Base-by-base conservation (phyloP, 1,140 invertebrate species). In the Oscheius sp. region DNA sequence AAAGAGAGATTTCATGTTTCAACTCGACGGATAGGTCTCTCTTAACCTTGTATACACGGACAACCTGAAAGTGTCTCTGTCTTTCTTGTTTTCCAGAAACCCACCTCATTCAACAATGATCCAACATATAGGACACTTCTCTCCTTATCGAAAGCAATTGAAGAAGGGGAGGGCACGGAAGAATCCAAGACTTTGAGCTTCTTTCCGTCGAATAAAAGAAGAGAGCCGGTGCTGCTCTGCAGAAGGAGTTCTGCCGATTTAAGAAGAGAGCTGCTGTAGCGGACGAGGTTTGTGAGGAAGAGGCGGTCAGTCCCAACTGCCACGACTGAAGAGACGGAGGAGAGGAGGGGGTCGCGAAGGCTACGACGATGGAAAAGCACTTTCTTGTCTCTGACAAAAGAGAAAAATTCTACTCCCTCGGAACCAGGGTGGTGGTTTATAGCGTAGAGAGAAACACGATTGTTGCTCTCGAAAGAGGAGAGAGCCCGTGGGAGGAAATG, bases 191-290 rank as follows among this genome's bases (percentile, higher is more conserved):
- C 31, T n/a, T 18, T 10, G 23, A 63, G 10, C 36, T 10, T n/a
- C n/a, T 67, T 65, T 3, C 66, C 66, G 38, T 68, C 46, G 26
- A 66, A 68, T 13, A 68, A 31, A 32, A 68, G 66, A 15, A 68
- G 29, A 18, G 66, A 68, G 18, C 66, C 66, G 20, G 63, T 10
- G n/a, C 32, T 64, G 26, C 26, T 66, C 66, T 68, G 66, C 3
- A 68, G 10, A 20, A 42, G 34, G 18, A 68, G 38, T 36, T 68
- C 66, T 13, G 26, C 66, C 3, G n/a, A 66, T 2, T 64, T 34
- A 23, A 68, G 28, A 15, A 7, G 34, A 13, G n/a, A n/a, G 3
- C 18, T 59, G 23, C 18, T 26, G 34, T 66, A 68, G 31, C 26
- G 63, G 45, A 49, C 66, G 23, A 68, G 66, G 31, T 68, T 68